Base-by-base conservation (phyloP, 2,113 vertebrate species). In the Psittacus erithacus region DNA sequence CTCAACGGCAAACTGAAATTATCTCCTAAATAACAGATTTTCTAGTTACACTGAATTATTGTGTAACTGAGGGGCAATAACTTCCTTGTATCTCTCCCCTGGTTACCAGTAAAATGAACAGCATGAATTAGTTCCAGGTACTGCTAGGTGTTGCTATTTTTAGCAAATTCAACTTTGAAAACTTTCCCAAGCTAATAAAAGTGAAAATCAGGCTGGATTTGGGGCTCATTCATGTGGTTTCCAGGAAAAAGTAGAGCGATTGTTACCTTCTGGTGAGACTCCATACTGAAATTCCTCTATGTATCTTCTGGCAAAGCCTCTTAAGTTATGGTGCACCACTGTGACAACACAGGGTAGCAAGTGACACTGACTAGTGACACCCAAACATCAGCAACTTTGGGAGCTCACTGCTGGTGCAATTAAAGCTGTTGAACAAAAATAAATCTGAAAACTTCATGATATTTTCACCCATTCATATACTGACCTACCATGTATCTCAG, bases 11-110 rank as follows among this genome's bases (percentile, higher is more conserved):
- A 98, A 84, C 88, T 92, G 92, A 97, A 98, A 97, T 97, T 97
- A 98, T 97, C 97, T 97, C 91, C 96, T 97, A 97, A 98, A 95
- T 96, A 98, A 97, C 92, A 96, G 88, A 97, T 96, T 97, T 96
- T 95, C 91, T 82, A 96, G 90, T 96, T 95, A 83, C 92, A 82
- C 96, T 97, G 96, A 98, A 96, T 97, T 97, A 98, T 55, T 95
- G 84, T 88, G 69, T 52, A 96, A 91, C 85, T 64, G 73, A 95
- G 73, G 86, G 52, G 89, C 73, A 95, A 94, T 97, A 97, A 95
- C 88, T 97, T 92, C 78, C 53, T 68, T 49, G 23, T 95, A 96
- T 96, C 82, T 94, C 97, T 98, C 97, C 96, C 97, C 59, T 75
- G 93, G 96, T 93, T 98, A 82, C 47, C 84, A 84, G 82, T 88